A percentile compares a stretch with the other conserved stretches of the same genome.
Conservation (phyloP, 30 jellyfish, hydroid and myxozoan species). For the Turritopsis dohrnii region DNA sequence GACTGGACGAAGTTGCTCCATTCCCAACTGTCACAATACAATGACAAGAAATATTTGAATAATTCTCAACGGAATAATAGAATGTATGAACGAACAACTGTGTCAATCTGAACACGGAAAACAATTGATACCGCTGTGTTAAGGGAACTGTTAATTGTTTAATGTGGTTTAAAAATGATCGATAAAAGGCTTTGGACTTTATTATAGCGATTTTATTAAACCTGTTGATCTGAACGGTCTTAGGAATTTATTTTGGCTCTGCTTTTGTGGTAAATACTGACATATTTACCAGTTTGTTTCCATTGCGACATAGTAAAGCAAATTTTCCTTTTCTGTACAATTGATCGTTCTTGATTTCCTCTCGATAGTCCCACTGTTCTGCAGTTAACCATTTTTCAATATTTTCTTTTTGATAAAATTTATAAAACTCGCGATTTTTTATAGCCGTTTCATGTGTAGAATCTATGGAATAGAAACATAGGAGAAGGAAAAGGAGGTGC, state of each 20-base stretch:
- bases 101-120: too few species aligned
- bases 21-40: too few species aligned
- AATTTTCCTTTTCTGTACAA: slow-evolving; percentile 56
- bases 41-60: too few species aligned
- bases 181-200: neutral
- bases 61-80: too few species aligned
- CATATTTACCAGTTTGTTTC: slow-evolving; percentile 19
- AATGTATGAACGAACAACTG: too few species aligned
- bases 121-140: too few species aligned
- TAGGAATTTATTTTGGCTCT: neutral
- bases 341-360: slow-evolving; percentile 25
- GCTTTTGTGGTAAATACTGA: neutral
- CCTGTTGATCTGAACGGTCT: too few species aligned
- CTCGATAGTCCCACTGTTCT: slow-evolving; percentile 34
- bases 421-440: slow-evolving; percentile 57
- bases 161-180: too few species aligned
- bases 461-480: slow-evolving; percentile 33
- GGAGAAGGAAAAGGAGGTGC: too few species aligned
- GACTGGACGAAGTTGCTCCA: too few species aligned
- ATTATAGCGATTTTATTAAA: too few species aligned
- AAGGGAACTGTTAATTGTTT: too few species aligned
- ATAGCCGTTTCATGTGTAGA: slow-evolving; percentile 53
- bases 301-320: slow-evolving; percentile 67
- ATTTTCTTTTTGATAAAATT: slow-evolving; percentile 25
- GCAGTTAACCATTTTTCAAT: slow-evolving; percentile 34